Evolutionary conservation across 2,113 vertebrate species (phyloP), one percentile per base, ranked within the genome.

Genomic region (Andinoacara biseriatus): DNA sequence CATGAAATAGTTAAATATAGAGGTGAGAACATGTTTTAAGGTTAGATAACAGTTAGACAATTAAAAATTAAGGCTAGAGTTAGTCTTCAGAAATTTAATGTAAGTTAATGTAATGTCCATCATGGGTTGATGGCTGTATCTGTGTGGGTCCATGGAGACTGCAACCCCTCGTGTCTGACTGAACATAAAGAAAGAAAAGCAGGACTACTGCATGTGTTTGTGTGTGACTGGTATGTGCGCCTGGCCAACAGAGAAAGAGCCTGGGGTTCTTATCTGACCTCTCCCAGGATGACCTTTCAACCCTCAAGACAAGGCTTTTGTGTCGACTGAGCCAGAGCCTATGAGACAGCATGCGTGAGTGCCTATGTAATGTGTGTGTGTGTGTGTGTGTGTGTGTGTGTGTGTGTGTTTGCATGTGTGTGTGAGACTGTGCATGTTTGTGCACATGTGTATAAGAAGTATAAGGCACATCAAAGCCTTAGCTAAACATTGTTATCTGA

Each of bases 391-490:
- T 76, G 67, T 38, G 59, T 56, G 83, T 74, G 77, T 40, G 26
- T 76, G 75, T 76, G 56, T 49, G 18, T 72, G 78, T 58, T 58
- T 78, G 85, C 72, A 83, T 75, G 67, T 78, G 74, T 74, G 87
- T 74, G 49, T 78, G 80, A 58, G 46, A 33, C 31, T 9, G 5
- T 65, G 58, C 38, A 38, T 83, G 72, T 52, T 31, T 80, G 67
- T 75, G 80, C 79, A 84, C 2, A 43, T 81, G 79, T 76, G 58
- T 84, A 65, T 80, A 54, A 79, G 69, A 89, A 67, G 84, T 91
- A 89, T 81, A 85, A 90, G 78, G 40, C 93, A 96, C 96, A 96
- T 97, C 96, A 97, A 96, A 97, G 97, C 93, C 91, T 83, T 82
- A 92, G 95, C 95, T 93, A 90, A 95, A 95, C 87, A 90, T 95